phyloP scores from a whole-genome alignment of 2,797 vertebrate species.

The Rhinogobio ventralis region DNA sequence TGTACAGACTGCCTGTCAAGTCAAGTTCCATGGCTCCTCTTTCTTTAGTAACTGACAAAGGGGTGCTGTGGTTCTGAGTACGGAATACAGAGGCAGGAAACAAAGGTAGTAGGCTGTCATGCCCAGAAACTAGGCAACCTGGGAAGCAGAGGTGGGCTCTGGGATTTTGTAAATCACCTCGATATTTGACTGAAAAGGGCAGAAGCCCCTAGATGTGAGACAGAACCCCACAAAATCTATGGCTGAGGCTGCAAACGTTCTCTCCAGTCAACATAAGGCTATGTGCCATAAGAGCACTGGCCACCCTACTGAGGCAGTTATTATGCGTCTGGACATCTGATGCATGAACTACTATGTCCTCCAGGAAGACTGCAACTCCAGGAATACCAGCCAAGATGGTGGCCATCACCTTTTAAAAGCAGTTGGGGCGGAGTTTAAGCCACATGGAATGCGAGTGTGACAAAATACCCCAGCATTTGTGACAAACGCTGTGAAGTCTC shows the following conservation, averaged over 20 bases:
- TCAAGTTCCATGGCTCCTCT: slow-evolving; percentile 21
- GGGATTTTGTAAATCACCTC: neutral
- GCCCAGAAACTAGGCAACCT: slow-evolving; percentile 26
- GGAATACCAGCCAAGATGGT: no score
- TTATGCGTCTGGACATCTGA: neutral
- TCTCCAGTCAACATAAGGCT: neutral
- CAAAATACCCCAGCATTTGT: slow-evolving; percentile 17
- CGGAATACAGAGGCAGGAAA: slow-evolving; percentile 21
- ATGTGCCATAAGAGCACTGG: neutral
- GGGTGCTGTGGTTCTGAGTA: neutral
- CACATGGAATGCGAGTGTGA: slow-evolving; percentile 19
- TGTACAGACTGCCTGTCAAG: neutral
- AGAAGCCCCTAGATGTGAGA: neutral
- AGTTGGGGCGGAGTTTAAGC: slow-evolving; percentile 16
- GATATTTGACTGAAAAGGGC: no score
- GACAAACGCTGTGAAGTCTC: slow-evolving; percentile 39
- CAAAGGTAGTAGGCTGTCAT: neutral
- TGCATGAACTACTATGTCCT: neutral
- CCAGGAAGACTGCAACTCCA: neutral
- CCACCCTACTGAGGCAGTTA: neutral
- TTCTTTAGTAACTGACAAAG: slow-evolving; percentile 25
- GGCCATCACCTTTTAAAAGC: neutral
- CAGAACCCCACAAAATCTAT: neutral
- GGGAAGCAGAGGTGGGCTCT: neutral
- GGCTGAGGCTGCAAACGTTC: neutral